These are phyloP conservation scores for Oconnorella tubifera DNA, from an alignment of 2,888 invertebrate genomes.

Conservation along the genomic window DNA sequence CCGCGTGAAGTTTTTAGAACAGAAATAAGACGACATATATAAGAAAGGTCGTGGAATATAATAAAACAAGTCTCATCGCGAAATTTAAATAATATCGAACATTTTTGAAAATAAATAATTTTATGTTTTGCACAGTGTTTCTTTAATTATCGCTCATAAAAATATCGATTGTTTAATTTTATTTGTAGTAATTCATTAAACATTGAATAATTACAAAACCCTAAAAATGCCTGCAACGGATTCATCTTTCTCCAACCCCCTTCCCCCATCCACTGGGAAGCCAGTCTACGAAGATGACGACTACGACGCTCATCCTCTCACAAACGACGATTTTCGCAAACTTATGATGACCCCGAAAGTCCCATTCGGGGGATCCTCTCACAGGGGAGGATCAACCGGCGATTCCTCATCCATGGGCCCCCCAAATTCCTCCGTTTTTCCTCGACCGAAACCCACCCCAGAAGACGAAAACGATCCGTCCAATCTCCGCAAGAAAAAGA, in stretches of 20 bases:
- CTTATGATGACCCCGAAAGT: constrained; percentile 89
- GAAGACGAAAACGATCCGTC: constrained; percentile 63
- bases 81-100: no score
- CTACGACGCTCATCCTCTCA: constrained; percentile 60
- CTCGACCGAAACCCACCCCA: constrained; percentile 10
- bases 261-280: not conserved
- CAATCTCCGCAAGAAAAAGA: constrained; percentile 84
- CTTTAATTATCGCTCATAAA: no score
- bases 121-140: no score
- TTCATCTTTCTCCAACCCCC: not conserved
- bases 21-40: no score
- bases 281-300: not conserved
- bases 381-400: not conserved
- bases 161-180: no score
- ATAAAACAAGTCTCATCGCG: no score
- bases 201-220: no score
- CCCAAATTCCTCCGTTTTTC: not conserved
- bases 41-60: no score
- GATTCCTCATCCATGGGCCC: constrained; percentile 7
- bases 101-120: no score
- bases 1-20: no score
- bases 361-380: constrained; percentile 43
- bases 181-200: no score
- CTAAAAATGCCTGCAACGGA: constrained; percentile 3
- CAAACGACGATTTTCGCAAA: constrained; percentile 95